phyloP scores from a whole-genome alignment of 2,113 vertebrate species.

The Trogon surrucura region DNA sequence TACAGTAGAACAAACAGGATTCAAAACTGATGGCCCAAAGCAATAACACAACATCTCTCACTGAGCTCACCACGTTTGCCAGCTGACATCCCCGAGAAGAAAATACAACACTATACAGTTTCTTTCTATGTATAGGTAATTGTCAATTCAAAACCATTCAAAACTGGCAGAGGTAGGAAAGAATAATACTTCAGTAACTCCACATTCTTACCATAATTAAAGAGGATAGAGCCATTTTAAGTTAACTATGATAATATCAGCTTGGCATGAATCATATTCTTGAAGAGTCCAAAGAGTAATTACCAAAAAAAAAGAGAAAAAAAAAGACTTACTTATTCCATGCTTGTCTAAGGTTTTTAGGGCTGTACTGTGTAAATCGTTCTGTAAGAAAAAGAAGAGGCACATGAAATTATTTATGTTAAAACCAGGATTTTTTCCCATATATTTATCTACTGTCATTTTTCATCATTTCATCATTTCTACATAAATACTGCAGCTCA shows the following conservation, averaged over 20 bases:
- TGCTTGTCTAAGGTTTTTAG: slow-evolving; percentile 95
- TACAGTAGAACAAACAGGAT: not conserved
- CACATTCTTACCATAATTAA: not conserved
- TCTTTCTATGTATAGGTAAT: not conserved
- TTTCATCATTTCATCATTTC: not conserved
- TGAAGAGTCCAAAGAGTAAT: not conserved
- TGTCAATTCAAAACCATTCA: not conserved
- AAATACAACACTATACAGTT: not conserved
- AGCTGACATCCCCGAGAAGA: not conserved
- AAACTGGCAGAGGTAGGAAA: not conserved
- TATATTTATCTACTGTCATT: not conserved
- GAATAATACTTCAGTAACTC: not conserved
- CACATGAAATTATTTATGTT: not conserved
- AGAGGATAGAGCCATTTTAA: not conserved
- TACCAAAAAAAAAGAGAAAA: not conserved
- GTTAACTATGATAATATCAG: not conserved
- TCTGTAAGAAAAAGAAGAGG: slow-evolving; percentile 77
- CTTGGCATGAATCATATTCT: not conserved
- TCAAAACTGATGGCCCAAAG: not conserved
- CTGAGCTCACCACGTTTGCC: not conserved
- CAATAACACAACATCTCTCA: not conserved
- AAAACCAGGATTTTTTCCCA: not conserved
- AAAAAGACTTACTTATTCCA: slow-evolving; percentile 95
- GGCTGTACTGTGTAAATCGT: slow-evolving; percentile 90
- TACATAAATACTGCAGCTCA: not conserved